A percentile compares a stretch with the other conserved stretches of the same genome.
phyloP scores from a whole-genome alignment of 2,888 invertebrate genomes.

The Harpalus rufipes region DNA sequence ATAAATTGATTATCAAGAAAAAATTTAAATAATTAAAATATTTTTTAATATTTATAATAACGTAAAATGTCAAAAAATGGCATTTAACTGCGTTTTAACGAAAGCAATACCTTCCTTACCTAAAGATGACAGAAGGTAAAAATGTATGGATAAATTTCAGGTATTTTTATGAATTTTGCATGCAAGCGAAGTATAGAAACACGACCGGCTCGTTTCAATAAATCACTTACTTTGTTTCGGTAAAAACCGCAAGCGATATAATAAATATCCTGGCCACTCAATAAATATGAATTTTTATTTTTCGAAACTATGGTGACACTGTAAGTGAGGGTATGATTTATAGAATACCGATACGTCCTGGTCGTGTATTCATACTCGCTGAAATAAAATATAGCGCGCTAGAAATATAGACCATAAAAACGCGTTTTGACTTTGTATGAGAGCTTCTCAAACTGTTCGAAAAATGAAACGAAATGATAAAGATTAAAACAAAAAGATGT shows the following conservation, averaged over 20 bases:
- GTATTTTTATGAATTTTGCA: conserved; percentile 2
- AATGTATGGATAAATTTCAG: neutral
- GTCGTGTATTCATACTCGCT: conserved; percentile 42
- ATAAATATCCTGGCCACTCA: conserved; percentile 56
- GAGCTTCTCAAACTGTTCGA: neutral
- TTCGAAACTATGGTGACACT: conserved; percentile 51
- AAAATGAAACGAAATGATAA: no score
- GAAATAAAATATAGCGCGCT: conserved; percentile 38
- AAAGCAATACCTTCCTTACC: no score
- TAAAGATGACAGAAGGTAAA: no score
- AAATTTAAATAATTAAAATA: no score
- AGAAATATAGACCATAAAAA: conserved; percentile 45
- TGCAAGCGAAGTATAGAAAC: neutral
- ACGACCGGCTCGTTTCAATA: conserved; percentile 4
- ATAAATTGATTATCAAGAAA: no score
- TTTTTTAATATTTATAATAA: no score
- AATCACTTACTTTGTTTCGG: conserved; percentile 48
- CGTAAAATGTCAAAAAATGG: no score
- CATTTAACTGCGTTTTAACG: no score
- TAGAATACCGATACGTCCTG: conserved; percentile 19
- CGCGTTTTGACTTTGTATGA: conserved; percentile 19
- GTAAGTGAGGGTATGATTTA: conserved; percentile 51
- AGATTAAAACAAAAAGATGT: no score
- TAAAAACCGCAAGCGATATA: conserved; percentile 55
- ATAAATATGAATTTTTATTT: conserved; percentile 63